Evolutionary conservation across 2,797 vertebrate genomes (phyloP).

Genomic region (Cyclopterus lumpus): DNA sequence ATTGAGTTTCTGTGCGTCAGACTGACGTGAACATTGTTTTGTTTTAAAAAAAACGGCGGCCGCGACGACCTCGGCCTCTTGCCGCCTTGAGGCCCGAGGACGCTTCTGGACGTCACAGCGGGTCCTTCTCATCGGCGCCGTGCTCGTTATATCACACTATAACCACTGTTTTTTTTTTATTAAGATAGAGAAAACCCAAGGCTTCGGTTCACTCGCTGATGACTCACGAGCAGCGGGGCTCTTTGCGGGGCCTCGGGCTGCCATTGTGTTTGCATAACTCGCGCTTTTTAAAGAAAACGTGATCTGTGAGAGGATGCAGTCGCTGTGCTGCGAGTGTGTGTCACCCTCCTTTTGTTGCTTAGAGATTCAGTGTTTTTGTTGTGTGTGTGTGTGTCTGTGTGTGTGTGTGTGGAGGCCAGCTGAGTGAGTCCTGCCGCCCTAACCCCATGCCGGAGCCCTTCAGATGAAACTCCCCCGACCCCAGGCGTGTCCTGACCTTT

Average conservation of each 20-base stretch:
- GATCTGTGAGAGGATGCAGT: slow-evolving; percentile 7
- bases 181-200: slow-evolving; percentile 59
- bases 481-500: slow-evolving; percentile 71
- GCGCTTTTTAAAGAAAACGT: slow-evolving; percentile 21
- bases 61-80: slow-evolving; percentile 45
- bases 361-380: neutral
- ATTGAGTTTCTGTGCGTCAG: slow-evolving; percentile 15
- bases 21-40: neutral
- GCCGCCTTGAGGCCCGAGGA: slow-evolving; percentile 43
- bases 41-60: slow-evolving; percentile 2
- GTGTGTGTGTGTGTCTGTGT: neutral
- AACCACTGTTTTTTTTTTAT: slow-evolving; percentile 66
- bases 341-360: slow-evolving; percentile 4
- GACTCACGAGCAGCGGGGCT: slow-evolving; percentile 51
- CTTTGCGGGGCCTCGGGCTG: slow-evolving; percentile 44
- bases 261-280: slow-evolving; percentile 43
- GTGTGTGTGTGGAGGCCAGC: slow-evolving; percentile 17
- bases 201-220: slow-evolving; percentile 45
- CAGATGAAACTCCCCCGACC: slow-evolving; percentile 42
- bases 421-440: slow-evolving; percentile 35
- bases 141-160: slow-evolving; percentile 59
- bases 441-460: slow-evolving; percentile 11
- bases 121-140: slow-evolving; percentile 48
- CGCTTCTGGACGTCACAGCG: slow-evolving; percentile 39
- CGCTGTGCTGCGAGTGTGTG: neutral